Percentiles rank a stretch among this genome's conserved stretches.
Evolutionary conservation across 2,888 invertebrate species (phyloP).

Genomic region (Kryphioiulus occultus): DNA sequence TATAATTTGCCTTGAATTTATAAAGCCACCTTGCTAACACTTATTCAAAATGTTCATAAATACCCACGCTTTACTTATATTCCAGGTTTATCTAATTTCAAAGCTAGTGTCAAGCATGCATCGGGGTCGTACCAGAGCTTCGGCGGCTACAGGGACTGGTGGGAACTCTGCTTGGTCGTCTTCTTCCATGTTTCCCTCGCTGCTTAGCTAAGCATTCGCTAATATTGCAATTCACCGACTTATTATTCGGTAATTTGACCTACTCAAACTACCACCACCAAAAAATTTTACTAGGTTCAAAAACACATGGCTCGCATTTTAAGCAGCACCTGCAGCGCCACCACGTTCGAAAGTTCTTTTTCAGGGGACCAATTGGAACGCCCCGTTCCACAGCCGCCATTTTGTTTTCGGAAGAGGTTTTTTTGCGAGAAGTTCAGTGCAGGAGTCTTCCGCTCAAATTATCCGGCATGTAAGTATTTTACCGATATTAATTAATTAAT

Average conservation of each 20-base stretch:
- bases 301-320: neutral
- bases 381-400: neutral
- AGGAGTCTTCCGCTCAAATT: neutral
- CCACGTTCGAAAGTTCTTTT: neutral
- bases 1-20: no score
- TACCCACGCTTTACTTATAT: neutral
- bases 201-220: neutral
- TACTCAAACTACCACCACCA: neutral
- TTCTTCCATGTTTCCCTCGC: neutral
- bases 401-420: neutral
- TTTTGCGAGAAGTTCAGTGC: neutral
- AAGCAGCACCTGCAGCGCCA: neutral
- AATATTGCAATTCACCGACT: neutral
- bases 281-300: neutral
- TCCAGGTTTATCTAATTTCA: neutral
- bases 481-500: neutral
- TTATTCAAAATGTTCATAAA: neutral
- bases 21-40: conserved; percentile 63
- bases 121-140: neutral
- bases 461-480: neutral
- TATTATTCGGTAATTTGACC: neutral
- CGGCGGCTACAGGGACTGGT: neutral
- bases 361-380: neutral
- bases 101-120: neutral
- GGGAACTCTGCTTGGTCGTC: neutral